These are phyloP conservation scores for Xestia c-nigrum DNA, from an alignment of 2,888 invertebrate species.

Conservation along the genomic window DNA sequence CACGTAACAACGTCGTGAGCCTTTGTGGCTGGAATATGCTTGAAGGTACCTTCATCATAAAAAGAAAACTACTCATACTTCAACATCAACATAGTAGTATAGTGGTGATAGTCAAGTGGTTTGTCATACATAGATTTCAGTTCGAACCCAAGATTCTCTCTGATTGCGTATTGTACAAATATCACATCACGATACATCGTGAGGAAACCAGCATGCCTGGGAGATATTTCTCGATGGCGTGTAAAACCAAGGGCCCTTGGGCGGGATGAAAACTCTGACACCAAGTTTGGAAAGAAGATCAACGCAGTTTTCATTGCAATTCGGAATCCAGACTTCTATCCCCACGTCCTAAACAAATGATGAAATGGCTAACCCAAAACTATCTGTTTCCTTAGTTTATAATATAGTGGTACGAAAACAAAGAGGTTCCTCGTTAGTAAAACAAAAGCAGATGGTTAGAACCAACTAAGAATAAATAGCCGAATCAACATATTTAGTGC, in stretches of 20 bases:
- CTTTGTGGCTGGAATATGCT: neutral
- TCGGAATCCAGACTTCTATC: neutral
- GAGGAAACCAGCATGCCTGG: too few species aligned
- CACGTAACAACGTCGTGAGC: neutral
- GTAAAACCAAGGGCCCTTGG: too few species aligned
- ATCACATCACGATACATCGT: too few species aligned
- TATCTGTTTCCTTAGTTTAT: conserved; percentile 30
- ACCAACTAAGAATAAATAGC: conserved; percentile 71
- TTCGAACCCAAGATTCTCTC: too few species aligned
- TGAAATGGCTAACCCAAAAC: conserved; percentile 32
- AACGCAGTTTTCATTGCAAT: neutral
- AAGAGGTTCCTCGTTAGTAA: conserved; percentile 62
- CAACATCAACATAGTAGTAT: too few species aligned
- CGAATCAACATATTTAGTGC: conserved; percentile 75
- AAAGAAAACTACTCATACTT: neutral
- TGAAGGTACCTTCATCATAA: neutral
- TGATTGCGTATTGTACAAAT: too few species aligned
- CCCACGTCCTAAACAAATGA: conserved; percentile 17
- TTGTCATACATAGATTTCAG: too few species aligned
- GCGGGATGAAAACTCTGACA: too few species aligned
- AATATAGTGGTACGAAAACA: conserved; percentile 42
- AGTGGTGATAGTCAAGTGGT: too few species aligned
- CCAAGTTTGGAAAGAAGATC: neutral
- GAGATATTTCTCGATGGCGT: too few species aligned
- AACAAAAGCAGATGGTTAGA: conserved; percentile 68